These are phyloP conservation scores for Aramus guarauna DNA, from an alignment of 2,113 vertebrate species.

Conservation along the genomic window DNA sequence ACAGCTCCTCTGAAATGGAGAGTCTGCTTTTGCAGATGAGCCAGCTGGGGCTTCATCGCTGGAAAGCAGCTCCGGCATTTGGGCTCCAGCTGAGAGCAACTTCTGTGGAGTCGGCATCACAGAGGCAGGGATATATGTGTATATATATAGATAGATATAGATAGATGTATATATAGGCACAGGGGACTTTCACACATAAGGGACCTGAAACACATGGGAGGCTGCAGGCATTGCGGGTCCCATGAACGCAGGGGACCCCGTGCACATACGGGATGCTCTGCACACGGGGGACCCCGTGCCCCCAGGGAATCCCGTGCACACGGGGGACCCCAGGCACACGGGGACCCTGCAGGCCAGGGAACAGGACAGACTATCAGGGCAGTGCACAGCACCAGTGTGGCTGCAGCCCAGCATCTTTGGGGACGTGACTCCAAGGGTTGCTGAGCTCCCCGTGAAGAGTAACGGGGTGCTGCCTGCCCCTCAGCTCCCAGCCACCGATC, in stretches of 20 bases:
- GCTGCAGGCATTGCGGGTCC: neutral
- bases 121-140: too few relatives aligned
- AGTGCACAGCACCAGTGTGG: neutral
- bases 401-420: neutral
- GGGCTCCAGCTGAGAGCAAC: neutral
- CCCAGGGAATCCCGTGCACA: rapidly evolving
- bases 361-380: neutral
- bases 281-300: neutral
- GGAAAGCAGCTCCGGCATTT: neutral
- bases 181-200: neutral
- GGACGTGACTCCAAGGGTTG: neutral
- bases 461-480: neutral
- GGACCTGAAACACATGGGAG: neutral
- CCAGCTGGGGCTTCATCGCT: neutral
- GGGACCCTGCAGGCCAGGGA: neutral
- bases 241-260: neutral
- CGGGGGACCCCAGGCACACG: rapidly evolving
- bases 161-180: too few relatives aligned
- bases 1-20: neutral
- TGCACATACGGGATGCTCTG: too few relatives aligned
- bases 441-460: neutral
- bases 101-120: neutral
- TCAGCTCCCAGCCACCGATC: neutral
- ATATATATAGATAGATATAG: too few relatives aligned
- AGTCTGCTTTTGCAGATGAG: neutral